Percentiles rank a stretch among this genome's conserved stretches.
Conservation (phyloP, 1,140 invertebrate genomes). For the Mercenaria mercenaria region DNA sequence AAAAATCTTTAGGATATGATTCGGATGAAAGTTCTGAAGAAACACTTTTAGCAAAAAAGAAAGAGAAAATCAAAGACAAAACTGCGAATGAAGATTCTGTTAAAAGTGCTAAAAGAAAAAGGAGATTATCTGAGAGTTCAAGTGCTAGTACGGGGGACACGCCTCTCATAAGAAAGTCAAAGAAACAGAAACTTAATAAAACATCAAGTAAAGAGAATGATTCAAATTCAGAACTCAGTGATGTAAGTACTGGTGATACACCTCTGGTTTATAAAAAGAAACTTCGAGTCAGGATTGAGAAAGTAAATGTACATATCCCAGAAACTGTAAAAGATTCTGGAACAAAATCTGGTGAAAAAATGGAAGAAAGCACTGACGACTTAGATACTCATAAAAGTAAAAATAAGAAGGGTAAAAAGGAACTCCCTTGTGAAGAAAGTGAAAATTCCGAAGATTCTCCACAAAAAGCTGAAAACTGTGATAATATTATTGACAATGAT, state of each 20-base stretch:
- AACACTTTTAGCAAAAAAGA: slow-evolving; percentile 25
- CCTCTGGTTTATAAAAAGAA: not conserved
- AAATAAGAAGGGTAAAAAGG: not conserved
- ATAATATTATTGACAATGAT: not conserved
- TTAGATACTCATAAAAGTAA: not conserved
- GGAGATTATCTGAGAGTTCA: slow-evolving; percentile 11
- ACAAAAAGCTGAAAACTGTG: not conserved
- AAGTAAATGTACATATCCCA: not conserved
- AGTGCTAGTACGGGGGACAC: not conserved
- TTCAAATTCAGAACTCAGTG: not conserved
- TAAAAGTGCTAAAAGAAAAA: not conserved
- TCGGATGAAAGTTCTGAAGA: not conserved
- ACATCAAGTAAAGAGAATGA: not conserved
- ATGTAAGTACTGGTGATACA: slow-evolving; percentile 8
- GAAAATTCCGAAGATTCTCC: not conserved
- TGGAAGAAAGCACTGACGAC: not conserved
- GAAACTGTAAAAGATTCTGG: not conserved
- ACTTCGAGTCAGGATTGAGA: not conserved
- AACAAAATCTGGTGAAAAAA: not conserved
- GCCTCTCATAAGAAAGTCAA: not conserved
- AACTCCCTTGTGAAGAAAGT: not conserved
- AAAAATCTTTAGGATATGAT: not conserved
- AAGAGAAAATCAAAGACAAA: not conserved
- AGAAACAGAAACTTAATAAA: not conserved
- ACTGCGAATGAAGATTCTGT: not conserved